Evolutionary conservation across 2,797 vertebrate genomes (phyloP), one percentile per base, ranked within the genome.

Genomic region (Mormyrops attenuatus): DNA sequence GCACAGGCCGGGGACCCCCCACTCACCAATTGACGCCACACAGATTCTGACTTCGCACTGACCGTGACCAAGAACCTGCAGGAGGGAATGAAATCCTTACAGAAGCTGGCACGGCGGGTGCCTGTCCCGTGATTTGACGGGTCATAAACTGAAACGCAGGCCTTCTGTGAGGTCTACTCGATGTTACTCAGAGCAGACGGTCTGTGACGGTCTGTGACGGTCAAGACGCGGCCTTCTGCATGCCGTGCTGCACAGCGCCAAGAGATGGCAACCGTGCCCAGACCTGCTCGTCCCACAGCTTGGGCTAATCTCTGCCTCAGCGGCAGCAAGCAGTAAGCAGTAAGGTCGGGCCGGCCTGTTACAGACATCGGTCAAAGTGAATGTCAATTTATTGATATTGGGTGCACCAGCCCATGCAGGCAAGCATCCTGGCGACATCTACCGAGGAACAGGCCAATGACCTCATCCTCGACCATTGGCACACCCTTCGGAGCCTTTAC

Each of bases 331-430:
- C n/a, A 17, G 82, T 30, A 84, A 49, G 80, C n/a, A 17, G 82
- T 30, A 52, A 13, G 17, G 17, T 50, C 44, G 11, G 22, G 5
- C n/a, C 22, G 30, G n/a, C 60, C 0, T 77, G 34, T 80, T n/a
- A 30, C 9, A n/a, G 8, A 38, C 50, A 50, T 66, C 30, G 47
- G 52, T 49, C 49, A 13, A 60, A 73, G 6, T 38, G 26, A 89
- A 22, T 63, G 60, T 85, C n/a, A 89, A 82, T 53, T 22, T 38
- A 82, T 80, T 11, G 41, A 89, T 30, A 89, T 85, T n/a, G 60
- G 60, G 85, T 11, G 22, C 22, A 49, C 7, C 9, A n/a, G 34
- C 13, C 53, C 26, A 52, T 38, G 20, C 34, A 30, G 52, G 6
- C 30, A 9, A 17, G 47, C 80, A 49, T 49, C 69, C 30, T 3